A percentile compares a stretch with the other conserved stretches of the same genome.
Conservation (phyloP, 2,113 vertebrate genomes). For the Nothobranchius kuhntae region DNA sequence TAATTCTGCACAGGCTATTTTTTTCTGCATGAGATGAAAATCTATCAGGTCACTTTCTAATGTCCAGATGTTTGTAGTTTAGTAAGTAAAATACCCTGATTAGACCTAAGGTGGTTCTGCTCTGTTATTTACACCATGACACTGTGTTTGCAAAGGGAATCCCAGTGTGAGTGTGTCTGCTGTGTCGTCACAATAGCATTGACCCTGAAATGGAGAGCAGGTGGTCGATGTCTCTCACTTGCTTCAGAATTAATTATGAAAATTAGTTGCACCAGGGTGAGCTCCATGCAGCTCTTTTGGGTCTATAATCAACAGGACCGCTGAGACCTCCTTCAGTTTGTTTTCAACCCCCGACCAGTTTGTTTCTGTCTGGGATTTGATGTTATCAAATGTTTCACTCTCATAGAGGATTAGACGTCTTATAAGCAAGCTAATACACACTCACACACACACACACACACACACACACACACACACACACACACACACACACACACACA, state of each 20-base stretch:
- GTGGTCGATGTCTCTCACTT: slow-evolving; percentile 66
- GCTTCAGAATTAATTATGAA: slow-evolving; percentile 74
- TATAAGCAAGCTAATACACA: slow-evolving; percentile 13
- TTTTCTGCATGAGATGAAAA: slow-evolving; percentile 49
- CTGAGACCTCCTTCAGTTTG: background rate
- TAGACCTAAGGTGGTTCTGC: slow-evolving; percentile 24
- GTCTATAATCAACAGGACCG: slow-evolving; percentile 34
- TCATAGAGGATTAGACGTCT: slow-evolving; percentile 50
- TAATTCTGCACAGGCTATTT: background rate
- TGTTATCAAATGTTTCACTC: slow-evolving; percentile 30
- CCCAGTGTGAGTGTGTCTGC: slow-evolving; percentile 62
- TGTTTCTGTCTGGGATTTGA: slow-evolving; percentile 2
- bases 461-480: slow-evolving; percentile 15
- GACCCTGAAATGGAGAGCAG: slow-evolving; percentile 62
- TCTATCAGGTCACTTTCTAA: background rate
- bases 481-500: slow-evolving; percentile 3
- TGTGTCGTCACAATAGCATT: slow-evolving; percentile 48
- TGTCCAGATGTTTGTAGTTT: background rate
- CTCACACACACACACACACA: slow-evolving; percentile 13
- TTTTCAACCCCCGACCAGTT: background rate
- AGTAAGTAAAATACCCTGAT: slow-evolving; percentile 17
- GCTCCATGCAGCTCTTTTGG: slow-evolving; percentile 46
- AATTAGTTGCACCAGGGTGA: slow-evolving; percentile 40
- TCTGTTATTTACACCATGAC: slow-evolving; percentile 17
- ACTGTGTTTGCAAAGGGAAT: slow-evolving; percentile 46